Evolutionary conservation across 2,797 vertebrate species (phyloP).

Genomic region (Sebastes diploproa): DNA sequence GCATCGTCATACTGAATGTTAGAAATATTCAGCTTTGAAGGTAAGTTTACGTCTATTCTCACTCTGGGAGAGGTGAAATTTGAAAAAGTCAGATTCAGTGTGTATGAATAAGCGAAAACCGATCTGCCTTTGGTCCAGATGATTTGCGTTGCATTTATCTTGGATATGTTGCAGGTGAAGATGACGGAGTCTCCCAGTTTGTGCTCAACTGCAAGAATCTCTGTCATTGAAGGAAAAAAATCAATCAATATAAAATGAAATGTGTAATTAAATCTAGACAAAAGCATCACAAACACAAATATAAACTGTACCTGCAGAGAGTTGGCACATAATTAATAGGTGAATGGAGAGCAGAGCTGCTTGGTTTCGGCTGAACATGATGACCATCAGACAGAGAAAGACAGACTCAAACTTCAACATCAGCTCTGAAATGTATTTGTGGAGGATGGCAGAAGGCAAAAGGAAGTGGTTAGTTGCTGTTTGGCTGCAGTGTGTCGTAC

Average conservation of each 20-base stretch:
- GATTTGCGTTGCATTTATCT: rapidly evolving
- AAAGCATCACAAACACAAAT: neutral
- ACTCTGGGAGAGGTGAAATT: constrained; percentile 32
- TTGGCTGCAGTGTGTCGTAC: neutral
- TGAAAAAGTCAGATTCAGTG: rapidly evolving
- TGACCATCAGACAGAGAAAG: neutral
- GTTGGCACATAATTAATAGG: neutral
- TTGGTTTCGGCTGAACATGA: constrained; percentile 20
- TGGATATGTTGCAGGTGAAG: constrained; percentile 27
- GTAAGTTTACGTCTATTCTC: neutral
- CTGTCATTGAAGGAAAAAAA: neutral
- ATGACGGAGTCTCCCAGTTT: neutral
- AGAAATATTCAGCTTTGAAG: constrained; percentile 1
- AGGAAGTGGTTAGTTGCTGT: constrained; percentile 33
- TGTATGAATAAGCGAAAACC: rapidly evolving
- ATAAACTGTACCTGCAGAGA: constrained; percentile 38
- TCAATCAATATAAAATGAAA: neutral
- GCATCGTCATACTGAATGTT: constrained; percentile 30
- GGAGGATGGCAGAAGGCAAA: neutral
- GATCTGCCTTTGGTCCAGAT: neutral
- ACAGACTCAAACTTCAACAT: neutral
- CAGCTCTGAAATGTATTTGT: neutral
- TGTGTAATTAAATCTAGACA: neutral
- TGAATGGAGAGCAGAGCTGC: constrained; percentile 22
- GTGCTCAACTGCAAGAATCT: rapidly evolving